phyloP scores from a whole-genome alignment of 2,113 vertebrate genomes.

The Dromaius novaehollandiae region DNA sequence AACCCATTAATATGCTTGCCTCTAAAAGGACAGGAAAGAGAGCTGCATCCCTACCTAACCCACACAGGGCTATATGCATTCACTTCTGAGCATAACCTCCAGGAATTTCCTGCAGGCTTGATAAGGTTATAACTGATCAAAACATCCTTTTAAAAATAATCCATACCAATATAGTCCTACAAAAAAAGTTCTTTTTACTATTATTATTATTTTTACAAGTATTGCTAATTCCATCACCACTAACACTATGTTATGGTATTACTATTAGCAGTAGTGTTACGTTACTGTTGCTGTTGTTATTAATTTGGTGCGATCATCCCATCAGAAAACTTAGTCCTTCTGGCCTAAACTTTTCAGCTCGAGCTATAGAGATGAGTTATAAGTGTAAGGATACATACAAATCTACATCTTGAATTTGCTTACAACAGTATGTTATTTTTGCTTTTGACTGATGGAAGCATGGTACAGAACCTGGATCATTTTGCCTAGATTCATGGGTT shows the following conservation, averaged over 20 bases:
- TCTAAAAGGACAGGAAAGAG: neutral
- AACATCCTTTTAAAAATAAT: neutral
- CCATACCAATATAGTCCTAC: neutral
- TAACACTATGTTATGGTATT: neutral
- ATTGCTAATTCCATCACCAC: neutral
- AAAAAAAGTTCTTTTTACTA: neutral
- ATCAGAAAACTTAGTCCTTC: neutral
- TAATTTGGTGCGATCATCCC: neutral
- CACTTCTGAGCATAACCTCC: neutral
- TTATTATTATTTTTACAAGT: no score
- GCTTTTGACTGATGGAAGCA: neutral
- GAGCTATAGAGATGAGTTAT: neutral
- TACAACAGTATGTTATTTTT: neutral
- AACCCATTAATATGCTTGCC: neutral
- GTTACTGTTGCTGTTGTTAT: neutral
- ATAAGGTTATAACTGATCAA: neutral
- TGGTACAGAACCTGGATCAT: neutral
- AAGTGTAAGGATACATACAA: no score
- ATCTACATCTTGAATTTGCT: neutral
- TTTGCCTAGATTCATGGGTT: neutral
- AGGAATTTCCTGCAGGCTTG: neutral
- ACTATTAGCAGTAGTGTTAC: neutral
- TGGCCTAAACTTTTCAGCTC: neutral
- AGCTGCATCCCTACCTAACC: neutral
- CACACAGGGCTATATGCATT: neutral